Evolutionary conservation across 1,140 invertebrate species (phyloP).

Genomic region (Neodiprion virginianus): DNA sequence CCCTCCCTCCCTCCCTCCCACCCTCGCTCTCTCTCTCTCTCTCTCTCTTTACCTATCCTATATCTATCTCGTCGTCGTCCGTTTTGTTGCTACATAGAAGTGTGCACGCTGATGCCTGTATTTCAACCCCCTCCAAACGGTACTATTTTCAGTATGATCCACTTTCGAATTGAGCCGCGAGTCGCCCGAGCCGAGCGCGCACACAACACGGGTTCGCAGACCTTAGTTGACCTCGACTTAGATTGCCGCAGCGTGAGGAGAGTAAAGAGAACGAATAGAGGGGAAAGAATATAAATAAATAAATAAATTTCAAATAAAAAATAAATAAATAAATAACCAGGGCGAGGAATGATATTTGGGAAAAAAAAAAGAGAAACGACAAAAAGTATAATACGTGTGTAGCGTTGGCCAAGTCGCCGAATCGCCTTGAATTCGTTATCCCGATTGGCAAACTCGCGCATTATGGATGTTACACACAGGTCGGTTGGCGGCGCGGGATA

Average conservation of each 20-base stretch:
- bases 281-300: too few species aligned
- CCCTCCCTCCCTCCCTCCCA: too few species aligned
- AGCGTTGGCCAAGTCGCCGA: background rate
- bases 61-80: background rate
- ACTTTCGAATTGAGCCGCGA: constrained; percentile 5
- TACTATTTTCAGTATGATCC: constrained; percentile 12
- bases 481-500: background rate
- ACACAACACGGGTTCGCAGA: constrained; percentile 1
- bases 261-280: background rate
- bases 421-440: too few species aligned
- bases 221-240: constrained; percentile 8
- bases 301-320: too few species aligned
- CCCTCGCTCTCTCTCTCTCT: background rate
- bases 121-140: background rate
- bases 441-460: too few species aligned
- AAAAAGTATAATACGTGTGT: too few species aligned
- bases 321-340: background rate
- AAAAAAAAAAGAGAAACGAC: background rate
- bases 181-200: background rate
- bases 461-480: background rate
- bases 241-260: background rate
- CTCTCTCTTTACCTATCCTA: background rate
- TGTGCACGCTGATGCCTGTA: background rate
- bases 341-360: background rate
- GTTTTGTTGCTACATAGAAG: too few species aligned